These are phyloP conservation scores for Phacellophora camtschatica DNA, from an alignment of 30 jellyfish, hydroid and myxozoan species.

Conservation along the genomic window DNA sequence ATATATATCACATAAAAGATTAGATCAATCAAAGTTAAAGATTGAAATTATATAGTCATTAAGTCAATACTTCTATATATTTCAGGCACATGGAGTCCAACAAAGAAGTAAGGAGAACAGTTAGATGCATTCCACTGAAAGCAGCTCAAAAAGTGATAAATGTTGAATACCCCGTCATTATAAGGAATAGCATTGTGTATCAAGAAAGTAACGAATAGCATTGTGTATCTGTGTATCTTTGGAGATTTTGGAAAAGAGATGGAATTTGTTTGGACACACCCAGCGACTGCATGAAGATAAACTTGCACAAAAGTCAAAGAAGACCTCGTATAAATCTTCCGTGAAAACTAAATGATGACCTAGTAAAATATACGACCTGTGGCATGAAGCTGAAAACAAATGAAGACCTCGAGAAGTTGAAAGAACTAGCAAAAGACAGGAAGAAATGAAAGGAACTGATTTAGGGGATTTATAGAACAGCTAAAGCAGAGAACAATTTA, in stretches of 20 bases:
- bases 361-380: not conserved
- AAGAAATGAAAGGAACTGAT: not conserved
- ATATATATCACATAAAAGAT: not conserved
- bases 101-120: no score
- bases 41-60: no score
- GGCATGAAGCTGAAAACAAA: not conserved
- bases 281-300: not conserved
- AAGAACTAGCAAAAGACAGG: not conserved
- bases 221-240: no score
- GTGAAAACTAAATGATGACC: not conserved
- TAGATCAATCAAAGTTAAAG: not conserved
- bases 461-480: not conserved
- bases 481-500: not conserved
- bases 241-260: not conserved
- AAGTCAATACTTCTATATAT: no score
- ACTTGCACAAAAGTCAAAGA: not conserved
- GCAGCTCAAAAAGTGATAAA: no score
- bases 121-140: no score
- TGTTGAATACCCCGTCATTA: no score
- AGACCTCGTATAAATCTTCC: not conserved
- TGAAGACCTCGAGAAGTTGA: not conserved
- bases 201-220: no score
- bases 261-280: not conserved
- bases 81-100: no score
- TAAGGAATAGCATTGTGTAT: no score